phyloP scores from a whole-genome alignment of 1,140 invertebrate species.

The Nomia melanderi region DNA sequence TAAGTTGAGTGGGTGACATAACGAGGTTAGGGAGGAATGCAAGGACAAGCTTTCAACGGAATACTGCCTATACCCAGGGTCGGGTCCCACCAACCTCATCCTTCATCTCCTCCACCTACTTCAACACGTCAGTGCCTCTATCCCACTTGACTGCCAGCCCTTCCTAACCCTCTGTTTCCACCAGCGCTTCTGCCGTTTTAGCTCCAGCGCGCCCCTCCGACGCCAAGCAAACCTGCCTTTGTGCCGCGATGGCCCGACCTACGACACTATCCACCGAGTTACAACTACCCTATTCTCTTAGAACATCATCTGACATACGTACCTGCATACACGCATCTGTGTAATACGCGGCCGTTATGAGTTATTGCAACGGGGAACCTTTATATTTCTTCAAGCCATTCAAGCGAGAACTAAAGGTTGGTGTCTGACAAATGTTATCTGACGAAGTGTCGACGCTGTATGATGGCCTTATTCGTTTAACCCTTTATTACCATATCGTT shows the following conservation, averaged over 20 bases:
- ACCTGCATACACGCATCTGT: too few relatives aligned
- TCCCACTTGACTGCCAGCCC: neutral
- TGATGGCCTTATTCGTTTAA: too few relatives aligned
- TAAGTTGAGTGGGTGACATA: conserved; percentile 70
- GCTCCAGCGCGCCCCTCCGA: conserved; percentile 5
- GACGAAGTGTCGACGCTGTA: too few relatives aligned
- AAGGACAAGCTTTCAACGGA: conserved; percentile 63
- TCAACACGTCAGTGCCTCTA: conserved; percentile 12
- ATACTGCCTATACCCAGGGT: conserved; percentile 27
- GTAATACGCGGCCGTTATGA: too few relatives aligned
- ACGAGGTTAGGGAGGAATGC: conserved; percentile 68
- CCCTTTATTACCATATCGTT: too few relatives aligned
- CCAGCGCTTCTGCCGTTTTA: conserved; percentile 35
- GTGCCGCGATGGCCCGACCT: conserved; percentile 51
- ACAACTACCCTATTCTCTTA: conserved; percentile 8
- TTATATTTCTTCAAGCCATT: too few relatives aligned
- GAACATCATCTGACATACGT: too few relatives aligned
- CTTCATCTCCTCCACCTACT: conserved; percentile 19
- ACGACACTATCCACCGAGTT: conserved; percentile 27
- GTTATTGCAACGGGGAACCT: too few relatives aligned
- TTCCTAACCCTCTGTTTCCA: conserved; percentile 39
- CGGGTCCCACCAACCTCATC: conserved; percentile 36
- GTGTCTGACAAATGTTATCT: too few relatives aligned
- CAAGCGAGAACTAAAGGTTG: too few relatives aligned
- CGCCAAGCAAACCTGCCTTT: conserved; percentile 46